Conservation (phyloP, 2,888 invertebrate genomes). For the Stramonita haemastoma region DNA sequence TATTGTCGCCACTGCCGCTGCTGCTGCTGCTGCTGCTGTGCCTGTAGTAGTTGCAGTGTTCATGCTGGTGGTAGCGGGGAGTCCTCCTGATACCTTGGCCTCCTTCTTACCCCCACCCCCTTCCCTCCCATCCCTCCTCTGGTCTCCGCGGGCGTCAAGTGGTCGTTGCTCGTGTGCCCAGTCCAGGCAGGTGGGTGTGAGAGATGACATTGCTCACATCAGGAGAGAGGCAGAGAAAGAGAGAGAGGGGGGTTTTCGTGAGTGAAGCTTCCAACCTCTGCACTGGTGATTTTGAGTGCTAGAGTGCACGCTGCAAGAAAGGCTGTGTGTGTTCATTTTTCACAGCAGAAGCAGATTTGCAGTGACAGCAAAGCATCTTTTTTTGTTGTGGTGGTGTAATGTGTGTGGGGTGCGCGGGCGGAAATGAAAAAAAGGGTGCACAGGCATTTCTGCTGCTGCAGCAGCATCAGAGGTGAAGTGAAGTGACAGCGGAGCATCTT, state of each 20-base stretch:
- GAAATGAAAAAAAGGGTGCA: too few relatives aligned
- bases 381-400: background rate
- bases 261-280: background rate
- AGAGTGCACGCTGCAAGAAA: background rate
- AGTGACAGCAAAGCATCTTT: background rate
- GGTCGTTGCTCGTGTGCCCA: background rate
- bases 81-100: background rate
- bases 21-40: background rate
- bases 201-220: background rate
- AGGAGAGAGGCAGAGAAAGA: background rate
- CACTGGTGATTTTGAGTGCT: background rate
- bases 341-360: background rate
- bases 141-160: background rate
- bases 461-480: too few relatives aligned
- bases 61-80: too few relatives aligned
- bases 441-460: too few relatives aligned
- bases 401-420: too few relatives aligned
- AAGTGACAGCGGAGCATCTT: too few relatives aligned
- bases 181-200: background rate
- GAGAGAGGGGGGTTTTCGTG: background rate
- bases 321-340: background rate
- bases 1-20: background rate
- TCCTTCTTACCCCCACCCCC: background rate
- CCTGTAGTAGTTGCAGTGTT: too few relatives aligned
- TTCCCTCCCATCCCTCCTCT: background rate